A percentile compares a stretch with the other conserved stretches of the same genome.
These are phyloP conservation scores for Notospermus geniculatus DNA, from an alignment of 1,140 invertebrate species.

Conservation along the genomic window DNA sequence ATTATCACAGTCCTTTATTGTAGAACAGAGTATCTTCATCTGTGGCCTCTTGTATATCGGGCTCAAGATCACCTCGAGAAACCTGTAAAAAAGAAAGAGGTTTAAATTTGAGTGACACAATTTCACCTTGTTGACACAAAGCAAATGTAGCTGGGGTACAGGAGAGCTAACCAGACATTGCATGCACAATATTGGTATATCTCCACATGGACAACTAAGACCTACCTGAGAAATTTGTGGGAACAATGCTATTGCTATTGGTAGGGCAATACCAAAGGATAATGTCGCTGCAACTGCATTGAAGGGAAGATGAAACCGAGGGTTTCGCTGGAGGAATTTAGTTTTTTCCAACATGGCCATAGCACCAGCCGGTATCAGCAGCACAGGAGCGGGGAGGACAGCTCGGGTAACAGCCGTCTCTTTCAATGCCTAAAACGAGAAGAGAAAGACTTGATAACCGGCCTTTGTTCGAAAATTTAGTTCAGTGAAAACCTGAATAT, in stretches of 20 bases:
- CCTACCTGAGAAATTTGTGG: slow-evolving; percentile 54
- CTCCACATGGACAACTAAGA: no score
- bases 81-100: slow-evolving; percentile 31
- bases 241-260: slow-evolving; percentile 55
- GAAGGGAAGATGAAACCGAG: slow-evolving; percentile 48
- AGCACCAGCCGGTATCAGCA: slow-evolving; percentile 52
- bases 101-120: background rate
- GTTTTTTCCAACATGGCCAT: slow-evolving; percentile 55
- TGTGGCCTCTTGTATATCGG: slow-evolving; percentile 44
- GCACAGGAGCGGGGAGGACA: slow-evolving; percentile 54
- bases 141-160: slow-evolving; percentile 10
- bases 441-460: slow-evolving; percentile 1
- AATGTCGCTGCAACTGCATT: slow-evolving; percentile 51
- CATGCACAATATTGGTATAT: background rate
- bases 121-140: slow-evolving; percentile 12
- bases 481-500: no score
- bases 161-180: background rate
- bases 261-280: slow-evolving; percentile 54
- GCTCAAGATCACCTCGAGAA: slow-evolving; percentile 37
- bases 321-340: slow-evolving; percentile 42
- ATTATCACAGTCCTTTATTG: slow-evolving; percentile 51
- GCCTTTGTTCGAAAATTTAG: background rate
- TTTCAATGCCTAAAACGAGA: slow-evolving; percentile 43
- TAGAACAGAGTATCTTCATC: slow-evolving; percentile 36
- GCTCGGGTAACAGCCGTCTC: slow-evolving; percentile 55